Evolutionary conservation across 2,797 vertebrate genomes (phyloP), one percentile per base, ranked within the genome.

Genomic region (Sardinella longiceps): DNA sequence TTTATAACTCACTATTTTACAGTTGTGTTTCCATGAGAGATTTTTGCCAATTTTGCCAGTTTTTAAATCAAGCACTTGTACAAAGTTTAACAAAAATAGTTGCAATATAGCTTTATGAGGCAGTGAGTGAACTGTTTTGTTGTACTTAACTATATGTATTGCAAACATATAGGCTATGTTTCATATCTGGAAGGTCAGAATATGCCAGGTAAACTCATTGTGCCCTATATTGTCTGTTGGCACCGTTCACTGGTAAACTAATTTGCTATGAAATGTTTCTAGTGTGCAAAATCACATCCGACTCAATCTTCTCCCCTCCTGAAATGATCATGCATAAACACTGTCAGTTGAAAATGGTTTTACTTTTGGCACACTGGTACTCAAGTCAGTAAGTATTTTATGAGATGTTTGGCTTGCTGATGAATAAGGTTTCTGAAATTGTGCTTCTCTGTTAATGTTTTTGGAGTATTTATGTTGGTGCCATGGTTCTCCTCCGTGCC

Each of bases 1-100:
- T 77, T 43, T 77, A 77, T 43, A 39, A 43, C 70, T 77, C 70
- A 77, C 33, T 77, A 77, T 77, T 77, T 77, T 43, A 77, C 70
- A 77, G 70, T 77, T 33, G 33, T 77, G 70, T 39, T 77, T 77
- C 70, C 33, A 43, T 20, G 33, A 66, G 28, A 43, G 18, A 14
- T 77, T 23, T 43, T 43, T 77, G 37, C 37, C 37, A 39, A 39
- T 77, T 43, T 77, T 77, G 70, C 70, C 70, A 77, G 70, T 77
- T 77, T 77, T 77, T 74, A 74, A 74, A 39, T 74, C 60, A 66
- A 30, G 28, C 11, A 30, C 33, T 74, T 74, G 66, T 74, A 43
- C 37, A 77, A 23, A 43, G 37, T 43, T 43, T 25, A 18, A 30
- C 15, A 33, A 63, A 43, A 15, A 1, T 43, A 77, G 5, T 43